These are phyloP conservation scores for Conus canariensis DNA, from an alignment of 2,888 invertebrate species.

Conservation along the genomic window DNA sequence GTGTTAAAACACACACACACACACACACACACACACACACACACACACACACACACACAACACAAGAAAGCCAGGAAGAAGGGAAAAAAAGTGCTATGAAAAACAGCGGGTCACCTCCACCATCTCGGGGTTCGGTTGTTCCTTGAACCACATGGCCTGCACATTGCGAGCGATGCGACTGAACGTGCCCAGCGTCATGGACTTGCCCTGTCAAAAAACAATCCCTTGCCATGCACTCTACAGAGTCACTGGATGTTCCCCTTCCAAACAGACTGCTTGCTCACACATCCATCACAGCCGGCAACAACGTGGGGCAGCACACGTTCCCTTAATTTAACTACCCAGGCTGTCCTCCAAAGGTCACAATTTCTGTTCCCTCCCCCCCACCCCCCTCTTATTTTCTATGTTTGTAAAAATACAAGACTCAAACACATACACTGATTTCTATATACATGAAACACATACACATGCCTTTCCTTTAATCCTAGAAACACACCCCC, in stretches of 20 bases:
- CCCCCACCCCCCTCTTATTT: no score
- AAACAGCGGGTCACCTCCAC: slow-evolving; percentile 82
- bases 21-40: neutral
- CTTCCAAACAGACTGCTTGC: neutral
- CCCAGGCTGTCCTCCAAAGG: no score
- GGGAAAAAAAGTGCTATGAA: no score
- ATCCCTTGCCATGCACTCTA: neutral
- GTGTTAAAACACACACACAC: neutral
- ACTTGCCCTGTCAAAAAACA: slow-evolving; percentile 82
- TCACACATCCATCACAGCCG: neutral
- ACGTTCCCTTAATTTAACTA: no score
- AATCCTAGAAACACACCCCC: no score
- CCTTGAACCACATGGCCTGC: slow-evolving; percentile 89
- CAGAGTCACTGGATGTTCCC: neutral
- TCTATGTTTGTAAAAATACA: no score
- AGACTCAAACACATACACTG: no score
- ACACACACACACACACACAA: neutral
- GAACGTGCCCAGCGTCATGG: slow-evolving; percentile 89
- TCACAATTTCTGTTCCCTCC: no score
- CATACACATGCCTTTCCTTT: no score
- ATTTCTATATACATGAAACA: no score
- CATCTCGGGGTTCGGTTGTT: slow-evolving; percentile 82
- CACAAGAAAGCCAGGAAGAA: neutral
- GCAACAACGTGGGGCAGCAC: no score
- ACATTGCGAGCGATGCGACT: slow-evolving; percentile 90